Base-by-base conservation (phyloP, 2,113 vertebrate species). In the Calypte anna region DNA sequence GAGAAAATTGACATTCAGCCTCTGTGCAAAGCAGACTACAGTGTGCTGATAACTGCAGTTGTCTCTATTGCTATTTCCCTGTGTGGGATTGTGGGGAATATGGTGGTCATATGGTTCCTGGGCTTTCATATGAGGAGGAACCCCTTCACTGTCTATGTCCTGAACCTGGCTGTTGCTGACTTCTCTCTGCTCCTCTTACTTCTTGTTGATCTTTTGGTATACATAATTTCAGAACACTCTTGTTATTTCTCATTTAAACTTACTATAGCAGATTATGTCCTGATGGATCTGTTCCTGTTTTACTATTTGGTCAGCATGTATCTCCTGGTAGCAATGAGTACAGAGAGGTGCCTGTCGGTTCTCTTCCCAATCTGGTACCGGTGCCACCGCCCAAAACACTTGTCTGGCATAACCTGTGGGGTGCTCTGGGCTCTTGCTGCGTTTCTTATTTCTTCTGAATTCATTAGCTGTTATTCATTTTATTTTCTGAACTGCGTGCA, bases 131-230 rank as follows among this genome's bases (percentile, higher is more conserved):
- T 95, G 67, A 97, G 95, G 83, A 86, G 88, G 78, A 97, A 69
- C 27, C 94, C 93, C 30, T 97, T 97, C 80, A 97, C 95, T 1
- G 4, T 93, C 67, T 97, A 97, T 57, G 88, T 97, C 75, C 90
- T 98, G 38, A 97, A 97, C 63, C 79, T 97, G 59, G 96, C 97
- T 20, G 13, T 91, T 13, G 94, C 97, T 5, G 97, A 97, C 44
- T 78, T 80, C 16, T 72, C 55, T 76, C 30, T 95, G 90, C 73
- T 69, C 4, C 48, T 31, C 43, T 77, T 13, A 14, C 83, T 7
- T 1, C 22, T 2, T 6, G 36, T 22, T 6, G 11, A 0, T 15
- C 28, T 21, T 36, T 4, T 40, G 14, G 54, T 1, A 14, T 9
- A 7, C 14, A 7, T 33, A 33, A 33, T 33, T 38, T 38, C 36